Evolutionary conservation across 2,113 vertebrate genomes (phyloP).

Genomic region (Tachycineta bicolor): DNA sequence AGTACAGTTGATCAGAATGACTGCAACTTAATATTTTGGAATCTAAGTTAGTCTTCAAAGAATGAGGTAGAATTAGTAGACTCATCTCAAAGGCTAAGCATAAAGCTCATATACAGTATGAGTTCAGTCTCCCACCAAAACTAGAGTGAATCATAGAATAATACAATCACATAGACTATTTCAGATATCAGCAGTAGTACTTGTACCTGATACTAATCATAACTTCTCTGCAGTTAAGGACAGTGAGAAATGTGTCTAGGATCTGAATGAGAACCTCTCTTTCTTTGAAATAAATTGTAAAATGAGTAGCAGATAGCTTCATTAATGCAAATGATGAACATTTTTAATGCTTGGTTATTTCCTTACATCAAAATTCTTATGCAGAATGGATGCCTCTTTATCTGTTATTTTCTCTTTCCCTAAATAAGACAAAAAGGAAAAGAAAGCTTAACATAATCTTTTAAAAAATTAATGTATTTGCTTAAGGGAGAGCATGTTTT

Average conservation of each 20-base stretch:
- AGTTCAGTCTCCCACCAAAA: neutral
- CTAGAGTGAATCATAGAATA: neutral
- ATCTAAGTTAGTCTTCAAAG: neutral
- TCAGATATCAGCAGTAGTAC: neutral
- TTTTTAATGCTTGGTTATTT: neutral
- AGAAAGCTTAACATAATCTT: neutral
- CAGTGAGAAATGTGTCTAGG: neutral
- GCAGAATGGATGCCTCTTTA: neutral
- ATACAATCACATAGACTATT: neutral
- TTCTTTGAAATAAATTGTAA: neutral
- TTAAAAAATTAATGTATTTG: neutral
- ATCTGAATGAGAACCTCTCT: neutral
- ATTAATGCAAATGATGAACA: neutral
- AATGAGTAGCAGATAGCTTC: neutral
- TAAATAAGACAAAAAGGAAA: neutral
- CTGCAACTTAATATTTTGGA: neutral
- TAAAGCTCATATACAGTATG: neutral
- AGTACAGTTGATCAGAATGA: neutral
- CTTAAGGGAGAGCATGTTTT: neutral
- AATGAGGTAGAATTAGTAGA: neutral
- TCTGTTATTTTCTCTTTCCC: neutral
- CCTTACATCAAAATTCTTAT: neutral
- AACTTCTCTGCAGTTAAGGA: neutral
- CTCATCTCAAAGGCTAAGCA: neutral
- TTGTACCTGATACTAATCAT: neutral